Evolutionary conservation across 2,888 invertebrate species (phyloP), one percentile per base, ranked within the genome.

Genomic region (Catocala nupta): DNA sequence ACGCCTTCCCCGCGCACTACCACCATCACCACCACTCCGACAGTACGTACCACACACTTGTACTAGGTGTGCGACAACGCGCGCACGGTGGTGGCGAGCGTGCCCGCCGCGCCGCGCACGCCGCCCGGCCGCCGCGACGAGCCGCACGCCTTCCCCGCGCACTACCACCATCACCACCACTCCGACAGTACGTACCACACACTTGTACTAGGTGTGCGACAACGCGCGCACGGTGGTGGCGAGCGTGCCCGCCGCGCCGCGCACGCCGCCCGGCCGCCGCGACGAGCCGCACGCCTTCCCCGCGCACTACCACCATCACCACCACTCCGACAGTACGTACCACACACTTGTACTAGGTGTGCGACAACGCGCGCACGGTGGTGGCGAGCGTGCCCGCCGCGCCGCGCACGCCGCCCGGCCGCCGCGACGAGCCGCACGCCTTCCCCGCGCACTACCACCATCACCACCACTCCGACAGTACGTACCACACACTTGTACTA

Each of bases 351-450:
- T 16, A 16, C 16, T 16, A 16, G 85, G 93, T 98, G 56, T 96
- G 96, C 70, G 96, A 96, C 81, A 98, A 98, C 94, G 93, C 97
- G 62, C 95, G 96, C 78, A 96, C 96, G 34, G 94, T 96, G 43
- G 96, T 98, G 59, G 93, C 94, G 52, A 92, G 95, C 77, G 95
- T 97, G 57, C 85, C 83, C 57, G 55, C 69, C 73, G 94, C 95
- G 55, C 70, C 55, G 52, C 65, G 36, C 52, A 12, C 59, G 34
- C 70, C 34, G 5, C 57, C 39, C 66, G 63, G 76, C 70, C 39
- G 42, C 48, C 25, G 25, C 50, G 25, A 25, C 25, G 25, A 25
- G 25, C 25, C 25, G 25, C 63, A 51, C 62, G 36, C 71, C 55
- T 56, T 69, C 56, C 73, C 79, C 63, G 75, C 82, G 63, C 70